Base-by-base conservation (phyloP, 1,140 invertebrate genomes). In the Paraescarpia echinospica region DNA sequence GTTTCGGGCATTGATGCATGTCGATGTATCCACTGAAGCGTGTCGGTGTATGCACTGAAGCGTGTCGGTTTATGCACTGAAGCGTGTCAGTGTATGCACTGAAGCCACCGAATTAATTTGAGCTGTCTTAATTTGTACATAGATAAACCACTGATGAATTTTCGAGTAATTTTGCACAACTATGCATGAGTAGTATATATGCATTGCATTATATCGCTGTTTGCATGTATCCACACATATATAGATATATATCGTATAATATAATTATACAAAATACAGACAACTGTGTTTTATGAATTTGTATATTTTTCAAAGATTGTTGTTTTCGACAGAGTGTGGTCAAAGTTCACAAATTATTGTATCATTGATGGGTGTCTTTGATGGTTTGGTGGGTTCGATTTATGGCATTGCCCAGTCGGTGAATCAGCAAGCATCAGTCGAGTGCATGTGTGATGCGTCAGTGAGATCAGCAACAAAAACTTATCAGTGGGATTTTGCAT, bases 121-220 rank as follows among this genome's bases (percentile, higher is more conserved):
- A 77, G 59, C 59, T 77, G 59, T 77, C 59, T 18, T 77, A 77
- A 77, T 77, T 77, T 77, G 59, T 77, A 77, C 59, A 77, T 77
- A 77, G 59, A 77, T 77, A 77, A 77, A 77, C 14, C 27, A 31
- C 8, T 77, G 59, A 77, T 22, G 59, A 77, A 77, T 77, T 77
- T 77, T 77, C 59, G 59, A 77, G 59, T 27, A 77, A 77, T 77
- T 77, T 77, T 77, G 59, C 59, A 77, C 59, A 77, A 77, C 59
- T 77, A 18, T 77, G 59, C 59, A 77, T 77, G 59, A 2, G 22
- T 77, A 77, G 14, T 77, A 27, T 22, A 2, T 77, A 77, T 77
- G 22, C 59, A 77, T 77, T 77, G 22, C n/a, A n/a, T n/a, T n/a
- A n/a, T n/a, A n/a, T n/a, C n/a, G n/a, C n/a, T n/a, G n/a, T n/a